These are phyloP conservation scores for Macquaria ambigua DNA, from an alignment of 2,113 vertebrate genomes.

Conservation along the genomic window DNA sequence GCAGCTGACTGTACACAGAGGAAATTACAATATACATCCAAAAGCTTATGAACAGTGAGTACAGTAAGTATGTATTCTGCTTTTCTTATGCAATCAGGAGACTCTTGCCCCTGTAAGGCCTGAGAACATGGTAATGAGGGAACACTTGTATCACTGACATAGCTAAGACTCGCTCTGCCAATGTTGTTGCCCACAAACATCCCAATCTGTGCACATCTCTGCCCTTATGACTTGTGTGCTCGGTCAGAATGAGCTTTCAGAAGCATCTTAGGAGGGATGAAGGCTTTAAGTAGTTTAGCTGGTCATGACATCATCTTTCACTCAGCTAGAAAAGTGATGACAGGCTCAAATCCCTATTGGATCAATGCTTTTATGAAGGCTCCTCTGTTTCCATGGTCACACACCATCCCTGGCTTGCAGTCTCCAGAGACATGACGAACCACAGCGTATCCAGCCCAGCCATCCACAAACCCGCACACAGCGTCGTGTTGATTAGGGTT, in stretches of 20 bases:
- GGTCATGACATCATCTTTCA: slow-evolving; percentile 79
- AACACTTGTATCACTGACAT: slow-evolving; percentile 14
- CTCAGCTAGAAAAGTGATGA: slow-evolving; percentile 67
- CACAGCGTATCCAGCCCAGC: slow-evolving; percentile 31
- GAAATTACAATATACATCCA: background rate
- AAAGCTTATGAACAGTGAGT: slow-evolving; percentile 34
- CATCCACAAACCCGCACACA: slow-evolving; percentile 45
- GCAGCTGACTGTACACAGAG: slow-evolving; percentile 20
- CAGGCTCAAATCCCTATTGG: slow-evolving; percentile 64
- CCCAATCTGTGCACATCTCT: slow-evolving; percentile 46
- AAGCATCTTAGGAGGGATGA: slow-evolving; percentile 60
- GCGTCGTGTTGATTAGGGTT: background rate
- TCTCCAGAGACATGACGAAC: slow-evolving; percentile 55
- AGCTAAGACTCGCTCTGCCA: slow-evolving; percentile 15
- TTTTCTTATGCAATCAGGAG: slow-evolving; percentile 60
- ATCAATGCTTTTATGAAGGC: slow-evolving; percentile 71
- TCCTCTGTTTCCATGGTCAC: slow-evolving; percentile 80
- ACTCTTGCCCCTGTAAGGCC: slow-evolving; percentile 34
- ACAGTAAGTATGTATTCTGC: slow-evolving; percentile 28
- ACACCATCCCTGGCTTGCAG: slow-evolving; percentile 51
- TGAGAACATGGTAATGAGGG: slow-evolving; percentile 46
- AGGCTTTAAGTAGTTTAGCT: slow-evolving; percentile 69
- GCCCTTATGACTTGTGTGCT: slow-evolving; percentile 33
- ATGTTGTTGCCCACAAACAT: slow-evolving; percentile 34
- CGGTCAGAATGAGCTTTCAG: slow-evolving; percentile 49